A percentile compares a stretch with the other conserved stretches of the same genome.
Evolutionary conservation across 2,797 vertebrate genomes (phyloP).

Genomic region (Chloroceryle inda): DNA sequence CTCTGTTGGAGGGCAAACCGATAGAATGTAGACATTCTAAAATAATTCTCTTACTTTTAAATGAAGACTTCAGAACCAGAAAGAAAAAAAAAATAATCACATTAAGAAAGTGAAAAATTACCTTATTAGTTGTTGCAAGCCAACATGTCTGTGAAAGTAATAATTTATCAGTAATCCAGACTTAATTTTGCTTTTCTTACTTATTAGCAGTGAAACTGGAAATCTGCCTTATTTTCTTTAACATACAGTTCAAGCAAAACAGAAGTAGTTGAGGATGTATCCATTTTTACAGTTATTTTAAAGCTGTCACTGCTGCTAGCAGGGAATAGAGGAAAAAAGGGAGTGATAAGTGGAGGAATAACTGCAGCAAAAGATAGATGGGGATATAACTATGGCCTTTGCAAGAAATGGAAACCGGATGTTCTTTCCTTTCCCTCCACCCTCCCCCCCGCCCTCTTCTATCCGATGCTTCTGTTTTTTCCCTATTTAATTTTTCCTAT

Average conservation of each 20-base stretch:
- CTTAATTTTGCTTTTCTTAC: not conserved
- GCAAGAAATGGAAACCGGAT: constrained; percentile 33
- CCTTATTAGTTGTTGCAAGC: not conserved
- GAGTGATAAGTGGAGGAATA: not conserved
- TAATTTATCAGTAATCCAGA: not conserved
- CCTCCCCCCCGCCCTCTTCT: not conserved
- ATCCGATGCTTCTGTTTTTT: not conserved
- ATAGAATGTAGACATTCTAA: not conserved
- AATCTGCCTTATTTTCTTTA: not conserved
- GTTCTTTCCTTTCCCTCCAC: not conserved
- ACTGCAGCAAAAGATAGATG: not conserved
- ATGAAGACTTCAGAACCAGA: not conserved
- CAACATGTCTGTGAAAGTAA: not conserved
- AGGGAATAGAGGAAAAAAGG: not conserved
- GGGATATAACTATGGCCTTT: not conserved
- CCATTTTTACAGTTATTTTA: constrained; percentile 5
- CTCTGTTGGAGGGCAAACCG: not conserved
- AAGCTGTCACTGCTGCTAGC: not conserved
- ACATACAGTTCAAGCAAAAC: not conserved
- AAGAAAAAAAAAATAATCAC: not conserved
- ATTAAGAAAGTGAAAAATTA: not conserved
- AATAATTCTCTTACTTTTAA: not conserved
- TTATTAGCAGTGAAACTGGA: not conserved
- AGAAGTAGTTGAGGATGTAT: not conserved
- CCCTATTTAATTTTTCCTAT: constrained; percentile 27